These are phyloP conservation scores for Aethes cnicana DNA, from an alignment of 2,888 invertebrate species.

Conservation along the genomic window DNA sequence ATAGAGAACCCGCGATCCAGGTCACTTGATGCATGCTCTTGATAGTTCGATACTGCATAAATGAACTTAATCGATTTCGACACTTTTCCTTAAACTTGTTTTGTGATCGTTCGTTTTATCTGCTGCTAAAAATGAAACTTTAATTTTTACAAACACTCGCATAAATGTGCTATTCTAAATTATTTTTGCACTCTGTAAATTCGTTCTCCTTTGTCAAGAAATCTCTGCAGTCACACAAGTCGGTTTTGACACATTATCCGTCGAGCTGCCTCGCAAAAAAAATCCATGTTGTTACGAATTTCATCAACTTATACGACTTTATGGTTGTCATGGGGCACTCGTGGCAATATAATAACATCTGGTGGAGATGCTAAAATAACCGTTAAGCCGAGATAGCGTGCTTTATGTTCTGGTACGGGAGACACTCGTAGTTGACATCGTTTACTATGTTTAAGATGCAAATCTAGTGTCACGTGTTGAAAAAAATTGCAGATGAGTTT, in stretches of 20 bases:
- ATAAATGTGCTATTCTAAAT: too few relatives aligned
- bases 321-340: slow-evolving; percentile 17
- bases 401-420: slow-evolving; percentile 49
- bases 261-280: neutral
- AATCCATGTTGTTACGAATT: neutral
- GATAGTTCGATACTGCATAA: slow-evolving; percentile 23
- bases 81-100: slow-evolving; percentile 11
- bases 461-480: slow-evolving; percentile 50
- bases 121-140: too few relatives aligned
- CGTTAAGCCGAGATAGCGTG: slow-evolving; percentile 38
- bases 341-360: slow-evolving; percentile 28
- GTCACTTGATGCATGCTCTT: slow-evolving; percentile 27
- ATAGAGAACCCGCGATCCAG: slow-evolving; percentile 24
- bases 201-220: slow-evolving; percentile 10
- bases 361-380: slow-evolving; percentile 48
- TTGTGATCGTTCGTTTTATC: too few relatives aligned
- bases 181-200: too few relatives aligned
- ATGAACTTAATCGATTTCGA: slow-evolving; percentile 25
- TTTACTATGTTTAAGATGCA: slow-evolving; percentile 52
- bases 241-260: slow-evolving; percentile 2
- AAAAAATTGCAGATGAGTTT: slow-evolving; percentile 57
- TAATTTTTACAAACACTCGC: too few relatives aligned
- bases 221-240: slow-evolving; percentile 13
- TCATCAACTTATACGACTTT: slow-evolving; percentile 13
- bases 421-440: slow-evolving; percentile 50